Base-by-base conservation (phyloP, 2,113 vertebrate genomes). In the Rhinichthys klamathensis region DNA sequence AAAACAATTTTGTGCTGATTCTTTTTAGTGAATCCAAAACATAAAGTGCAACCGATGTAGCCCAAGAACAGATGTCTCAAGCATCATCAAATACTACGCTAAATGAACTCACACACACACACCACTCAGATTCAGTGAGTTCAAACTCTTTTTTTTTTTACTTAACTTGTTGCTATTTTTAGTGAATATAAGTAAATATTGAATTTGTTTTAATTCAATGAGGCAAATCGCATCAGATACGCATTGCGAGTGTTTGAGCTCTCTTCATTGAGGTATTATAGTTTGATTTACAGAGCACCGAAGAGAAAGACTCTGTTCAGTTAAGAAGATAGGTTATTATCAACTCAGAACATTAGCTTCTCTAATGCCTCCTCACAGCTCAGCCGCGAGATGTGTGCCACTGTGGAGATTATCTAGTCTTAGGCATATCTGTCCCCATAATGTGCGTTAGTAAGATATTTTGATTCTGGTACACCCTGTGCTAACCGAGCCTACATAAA, bases 341-440 rank as follows among this genome's bases (percentile, higher is more conserved):
- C 61, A 69, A 25, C 78, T 65, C 38, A 32, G 72, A 76, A 84
- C 56, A 84, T 84, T 60, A 25, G n/a, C 44, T 61, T 74, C 32
- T 84, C 9, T 75, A 65, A 67, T 84, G 82, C 41, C 1, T 49
- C 27, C 44, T 38, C 44, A 67, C 83, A 67, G 79, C 79, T 67
- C 77, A 61, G 13, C 4, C 2, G 8, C n/a, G 1, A 23, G n/a
- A 49, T 67, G 16, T 67, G 27, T 46, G 38, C 76, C 79, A 67
- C 44, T 63, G 38, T 67, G 61, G 60, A 67, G 44, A 44, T 80
- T 38, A 80, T 16, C 77, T 61, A n/a, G 7, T 49, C 78, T 46
- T 80, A 80, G 60, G 65, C 25, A 1, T 49, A 46, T 67, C 25
- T 11, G 0, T 46, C 41, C 2, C 79, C 41, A 32, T 80, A 65